Base-by-base conservation (phyloP, 1,140 invertebrate genomes). In the Aphelinus atriplicis region DNA sequence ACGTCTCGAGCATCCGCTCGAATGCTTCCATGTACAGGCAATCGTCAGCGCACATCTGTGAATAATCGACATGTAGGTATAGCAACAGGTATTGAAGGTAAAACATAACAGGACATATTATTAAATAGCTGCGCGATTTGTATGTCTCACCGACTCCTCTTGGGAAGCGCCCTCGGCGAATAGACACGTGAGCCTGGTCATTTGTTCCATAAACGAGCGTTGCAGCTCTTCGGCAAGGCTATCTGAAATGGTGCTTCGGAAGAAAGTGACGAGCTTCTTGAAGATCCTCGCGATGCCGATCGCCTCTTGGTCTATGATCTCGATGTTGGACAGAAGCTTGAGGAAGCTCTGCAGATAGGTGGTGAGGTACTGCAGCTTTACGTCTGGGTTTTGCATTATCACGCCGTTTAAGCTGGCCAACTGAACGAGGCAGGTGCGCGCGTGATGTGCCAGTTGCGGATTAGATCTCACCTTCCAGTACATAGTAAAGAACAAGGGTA, bases 401-500 rank as follows among this genome's bases (percentile, higher is more conserved):
- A 87, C 81, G 3, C 94, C 95, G 88, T 92, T 94, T n/a, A 97
- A 85, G 79, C 87, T 89, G 0, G 93, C 91, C 53, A 97, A 87
- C 83, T 97, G 95, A 7, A 94, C 91, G 45, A 97, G 87, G 87
- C 95, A 96, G 71, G 91, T 93, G 42, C 96, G 84, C 7, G 93
- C 92, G 78, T 94, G 92, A 85, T 94, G 93, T 55, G 92, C 90
- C 77, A 96, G 87, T 58, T 94, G 91, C 7, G 92, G 91, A 81
- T 94, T 91, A 48, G 91, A 90, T 57, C 95, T 88, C 7, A 96
- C 91, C 89, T 95, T 94, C 90, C 93, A 92, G 85, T 96, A 95
- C 66, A 96, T 88, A 87, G 94, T 92, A 83, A 96, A 96, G 85
- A 96, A 95, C 51, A 96, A 82, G 57, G 93, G 89, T 66, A 95